Conservation (phyloP, 2,888 invertebrate genomes). For the Leptodirus hochenwartii region DNA sequence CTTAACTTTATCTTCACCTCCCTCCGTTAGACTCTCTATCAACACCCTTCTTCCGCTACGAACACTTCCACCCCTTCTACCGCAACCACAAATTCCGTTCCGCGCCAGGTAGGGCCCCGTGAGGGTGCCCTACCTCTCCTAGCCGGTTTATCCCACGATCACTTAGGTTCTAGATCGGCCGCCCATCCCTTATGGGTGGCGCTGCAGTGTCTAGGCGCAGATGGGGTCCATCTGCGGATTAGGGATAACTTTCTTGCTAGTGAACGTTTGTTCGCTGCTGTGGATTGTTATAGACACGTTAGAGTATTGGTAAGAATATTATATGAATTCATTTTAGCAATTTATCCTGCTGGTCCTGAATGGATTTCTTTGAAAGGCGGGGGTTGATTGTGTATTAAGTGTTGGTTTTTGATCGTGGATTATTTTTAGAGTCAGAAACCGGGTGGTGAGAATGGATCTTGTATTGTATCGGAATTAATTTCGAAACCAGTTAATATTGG, state of each 20-base stretch:
- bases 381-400: background rate
- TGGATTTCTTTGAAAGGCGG: slow-evolving; percentile 1
- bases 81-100: too few species aligned
- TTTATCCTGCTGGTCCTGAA: background rate
- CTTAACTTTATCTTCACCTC: slow-evolving; percentile 13
- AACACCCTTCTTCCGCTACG: slow-evolving; percentile 1
- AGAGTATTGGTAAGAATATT: slow-evolving; percentile 44
- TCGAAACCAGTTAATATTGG: slow-evolving; percentile 41
- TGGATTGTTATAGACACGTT: slow-evolving; percentile 46
- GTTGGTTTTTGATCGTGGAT: too few species aligned
- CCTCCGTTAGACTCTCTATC: background rate
- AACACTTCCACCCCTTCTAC: too few species aligned
- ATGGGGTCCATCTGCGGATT: slow-evolving; percentile 51
- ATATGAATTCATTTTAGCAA: background rate
- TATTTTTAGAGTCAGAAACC: slow-evolving; percentile 54
- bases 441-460: slow-evolving; percentile 51
- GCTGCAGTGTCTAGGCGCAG: slow-evolving; percentile 52
- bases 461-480: slow-evolving; percentile 39
- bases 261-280: slow-evolving; percentile 38
- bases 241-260: slow-evolving; percentile 56
- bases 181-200: slow-evolving; percentile 75
- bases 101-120: slow-evolving; percentile 25
- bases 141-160: slow-evolving; percentile 34
- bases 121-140: slow-evolving; percentile 39
- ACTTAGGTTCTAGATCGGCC: slow-evolving; percentile 42